Conservation (phyloP, 1,140 invertebrate genomes). For the Branchinecta lynchi region DNA sequence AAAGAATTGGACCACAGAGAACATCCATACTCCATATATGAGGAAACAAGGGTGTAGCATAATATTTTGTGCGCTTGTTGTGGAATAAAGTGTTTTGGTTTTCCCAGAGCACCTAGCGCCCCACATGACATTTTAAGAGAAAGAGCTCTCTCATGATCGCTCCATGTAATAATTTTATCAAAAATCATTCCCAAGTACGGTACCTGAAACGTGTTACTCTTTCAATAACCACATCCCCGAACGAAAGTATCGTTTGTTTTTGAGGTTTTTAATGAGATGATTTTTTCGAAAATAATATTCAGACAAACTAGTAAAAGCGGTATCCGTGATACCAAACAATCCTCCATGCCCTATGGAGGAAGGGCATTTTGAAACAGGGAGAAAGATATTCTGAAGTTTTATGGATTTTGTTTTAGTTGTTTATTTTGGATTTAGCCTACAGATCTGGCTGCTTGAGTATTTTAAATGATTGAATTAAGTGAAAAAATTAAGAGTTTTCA, state of each 20-base stretch:
- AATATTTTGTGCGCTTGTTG: neutral
- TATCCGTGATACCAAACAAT: neutral
- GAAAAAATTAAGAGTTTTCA: too few relatives aligned
- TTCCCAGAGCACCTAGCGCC: neutral
- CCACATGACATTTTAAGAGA: neutral
- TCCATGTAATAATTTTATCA: neutral
- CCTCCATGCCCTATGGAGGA: too few relatives aligned
- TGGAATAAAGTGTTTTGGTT: slow-evolving; percentile 1
- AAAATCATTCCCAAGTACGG: slow-evolving; percentile 5
- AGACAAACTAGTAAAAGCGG: neutral
- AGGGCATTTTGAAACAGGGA: too few relatives aligned
- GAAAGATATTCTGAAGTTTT: too few relatives aligned
- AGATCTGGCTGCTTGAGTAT: too few relatives aligned
- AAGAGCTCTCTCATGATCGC: neutral
- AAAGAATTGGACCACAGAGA: neutral
- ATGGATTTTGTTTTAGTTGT: too few relatives aligned
- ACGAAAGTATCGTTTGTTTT: neutral
- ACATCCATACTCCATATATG: slow-evolving; percentile 6
- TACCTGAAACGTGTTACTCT: neutral
- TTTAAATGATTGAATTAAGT: too few relatives aligned
- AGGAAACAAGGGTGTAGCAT: slow-evolving; percentile 9
- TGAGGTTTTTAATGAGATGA: slow-evolving; percentile 6
- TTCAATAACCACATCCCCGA: slow-evolving; percentile 4
- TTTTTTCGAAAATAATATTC: neutral
- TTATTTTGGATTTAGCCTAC: too few relatives aligned